Percentiles rank a stretch among this genome's conserved stretches.
Conservation (phyloP, 1,140 invertebrate species). For the Cotesia vestalis region DNA sequence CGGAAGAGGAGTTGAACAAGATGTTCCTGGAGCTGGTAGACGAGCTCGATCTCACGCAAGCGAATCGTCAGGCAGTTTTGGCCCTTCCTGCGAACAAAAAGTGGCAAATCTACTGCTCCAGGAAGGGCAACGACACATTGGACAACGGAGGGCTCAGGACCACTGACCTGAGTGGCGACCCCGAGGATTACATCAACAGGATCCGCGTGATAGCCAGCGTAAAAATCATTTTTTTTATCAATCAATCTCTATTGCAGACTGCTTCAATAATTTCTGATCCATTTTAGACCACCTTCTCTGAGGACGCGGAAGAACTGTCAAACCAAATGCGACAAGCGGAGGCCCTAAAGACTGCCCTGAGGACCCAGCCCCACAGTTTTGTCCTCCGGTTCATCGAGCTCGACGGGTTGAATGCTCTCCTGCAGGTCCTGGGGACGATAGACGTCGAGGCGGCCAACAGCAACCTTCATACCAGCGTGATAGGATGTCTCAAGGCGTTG, state of each 20-base stretch:
- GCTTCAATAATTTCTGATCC: slow-evolving; percentile 24
- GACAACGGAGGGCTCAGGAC: slow-evolving; percentile 69
- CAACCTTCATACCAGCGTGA: slow-evolving; percentile 87
- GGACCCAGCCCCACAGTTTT: slow-evolving; percentile 95
- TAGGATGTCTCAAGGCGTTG: slow-evolving; percentile 93
- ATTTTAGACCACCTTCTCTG: slow-evolving; percentile 67
- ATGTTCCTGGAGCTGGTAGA: slow-evolving; percentile 95
- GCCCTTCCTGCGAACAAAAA: slow-evolving; percentile 93
- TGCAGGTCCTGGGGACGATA: slow-evolving; percentile 84
- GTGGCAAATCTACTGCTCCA: slow-evolving; percentile 96
- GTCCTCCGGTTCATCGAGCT: slow-evolving; percentile 93
- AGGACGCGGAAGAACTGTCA: slow-evolving; percentile 71
- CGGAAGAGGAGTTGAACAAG: slow-evolving; percentile 88
- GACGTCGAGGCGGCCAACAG: slow-evolving; percentile 85
- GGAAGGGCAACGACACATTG: slow-evolving; percentile 73
- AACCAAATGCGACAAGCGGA: slow-evolving; percentile 82
- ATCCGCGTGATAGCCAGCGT: slow-evolving; percentile 81
- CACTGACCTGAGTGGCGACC: slow-evolving; percentile 76
- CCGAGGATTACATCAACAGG: slow-evolving; percentile 89
- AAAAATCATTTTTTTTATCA: slow-evolving; percentile 55
- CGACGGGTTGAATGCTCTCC: slow-evolving; percentile 82
- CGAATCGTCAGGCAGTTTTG: slow-evolving; percentile 92
- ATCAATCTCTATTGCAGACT: slow-evolving; percentile 19
- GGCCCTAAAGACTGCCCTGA: slow-evolving; percentile 89
- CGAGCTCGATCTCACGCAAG: slow-evolving; percentile 90